Conservation (phyloP, 2,797 vertebrate genomes). For the Scleropages formosus region DNA sequence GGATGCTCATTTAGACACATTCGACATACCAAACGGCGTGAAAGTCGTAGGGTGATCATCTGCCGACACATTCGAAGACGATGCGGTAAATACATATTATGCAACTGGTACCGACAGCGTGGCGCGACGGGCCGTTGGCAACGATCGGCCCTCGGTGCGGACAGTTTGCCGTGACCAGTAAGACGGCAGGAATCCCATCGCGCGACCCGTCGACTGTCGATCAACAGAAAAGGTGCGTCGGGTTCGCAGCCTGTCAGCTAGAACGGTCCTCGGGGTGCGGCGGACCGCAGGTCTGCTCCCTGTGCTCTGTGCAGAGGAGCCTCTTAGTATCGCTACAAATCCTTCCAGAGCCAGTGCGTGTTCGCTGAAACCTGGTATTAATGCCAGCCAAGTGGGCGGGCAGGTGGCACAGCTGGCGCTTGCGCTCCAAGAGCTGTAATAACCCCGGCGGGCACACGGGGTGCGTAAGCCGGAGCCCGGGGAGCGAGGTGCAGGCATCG, state of each 20-base stretch:
- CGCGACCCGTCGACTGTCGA: no score
- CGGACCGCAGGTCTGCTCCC: not conserved
- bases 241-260: not conserved
- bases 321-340: not conserved
- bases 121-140: no score
- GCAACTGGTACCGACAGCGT: no score
- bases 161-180: no score
- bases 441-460: not conserved
- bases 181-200: no score
- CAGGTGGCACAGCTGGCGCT: not conserved
- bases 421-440: not conserved
- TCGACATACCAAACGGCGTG: not conserved
- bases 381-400: not conserved
- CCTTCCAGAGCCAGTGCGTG: not conserved
- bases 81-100: no score
- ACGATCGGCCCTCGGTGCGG: no score
- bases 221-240: not conserved
- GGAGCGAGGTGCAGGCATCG: not conserved
- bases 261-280: not conserved
- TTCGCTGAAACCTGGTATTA: not conserved
- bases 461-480: not conserved
- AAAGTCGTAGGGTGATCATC: not conserved
- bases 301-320: not conserved
- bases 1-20: not conserved
- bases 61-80: no score